phyloP scores from a whole-genome alignment of 2,797 vertebrate genomes.

The Muscicapa striata region DNA sequence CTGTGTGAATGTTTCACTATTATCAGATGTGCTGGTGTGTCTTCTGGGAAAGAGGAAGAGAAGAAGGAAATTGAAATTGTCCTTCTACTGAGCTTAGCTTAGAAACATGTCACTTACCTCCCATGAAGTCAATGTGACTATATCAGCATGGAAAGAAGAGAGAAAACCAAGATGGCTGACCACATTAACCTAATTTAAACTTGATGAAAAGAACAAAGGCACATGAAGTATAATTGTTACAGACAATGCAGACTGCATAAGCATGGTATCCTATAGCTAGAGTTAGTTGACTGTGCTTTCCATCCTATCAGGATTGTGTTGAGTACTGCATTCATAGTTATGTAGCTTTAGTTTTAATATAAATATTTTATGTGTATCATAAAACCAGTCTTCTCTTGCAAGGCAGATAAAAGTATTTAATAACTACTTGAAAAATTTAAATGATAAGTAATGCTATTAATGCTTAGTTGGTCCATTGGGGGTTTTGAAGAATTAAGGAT shows the following conservation, averaged over 20 bases:
- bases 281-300: not conserved
- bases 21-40: not conserved
- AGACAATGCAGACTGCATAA: not conserved
- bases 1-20: not conserved
- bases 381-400: not conserved
- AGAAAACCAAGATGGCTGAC: not conserved
- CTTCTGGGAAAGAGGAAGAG: not conserved
- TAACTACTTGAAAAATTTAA: not conserved
- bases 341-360: not conserved
- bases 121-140: not conserved
- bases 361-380: not conserved
- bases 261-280: not conserved
- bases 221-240: not conserved
- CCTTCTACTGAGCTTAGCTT: not conserved
- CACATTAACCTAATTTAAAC: not conserved
- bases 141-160: not conserved
- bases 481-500: not conserved
- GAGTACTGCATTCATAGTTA: not conserved
- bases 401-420: not conserved
- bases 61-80: not conserved
- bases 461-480: not conserved
- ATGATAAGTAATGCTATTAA: not conserved
- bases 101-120: not conserved
- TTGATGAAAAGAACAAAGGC: not conserved
- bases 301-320: not conserved